phyloP scores from a whole-genome alignment of 2,888 invertebrate species.

The Epirrhoe tristata region DNA sequence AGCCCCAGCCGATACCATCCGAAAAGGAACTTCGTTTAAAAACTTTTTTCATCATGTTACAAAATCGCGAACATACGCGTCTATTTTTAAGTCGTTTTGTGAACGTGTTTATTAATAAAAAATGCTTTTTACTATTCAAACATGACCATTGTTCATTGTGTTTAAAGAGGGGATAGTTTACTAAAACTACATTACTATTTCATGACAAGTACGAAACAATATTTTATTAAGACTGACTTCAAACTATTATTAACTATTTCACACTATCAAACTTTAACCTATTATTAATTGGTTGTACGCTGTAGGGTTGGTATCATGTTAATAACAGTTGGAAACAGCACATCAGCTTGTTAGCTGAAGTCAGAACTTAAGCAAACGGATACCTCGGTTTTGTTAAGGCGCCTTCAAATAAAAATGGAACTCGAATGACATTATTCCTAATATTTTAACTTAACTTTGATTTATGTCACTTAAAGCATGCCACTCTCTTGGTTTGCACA shows the following conservation, averaged over 20 bases:
- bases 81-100: too few species aligned
- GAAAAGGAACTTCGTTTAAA: too few species aligned
- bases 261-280: conserved; percentile 14
- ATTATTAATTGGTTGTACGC: conserved; percentile 29
- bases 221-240: neutral
- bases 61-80: too few species aligned
- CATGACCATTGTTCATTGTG: too few species aligned
- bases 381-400: conserved; percentile 29
- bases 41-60: too few species aligned
- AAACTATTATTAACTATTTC: conserved; percentile 17
- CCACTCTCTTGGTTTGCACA: too few species aligned
- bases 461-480: too few species aligned
- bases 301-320: conserved; percentile 29
- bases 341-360: conserved; percentile 61
- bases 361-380: conserved; percentile 38
- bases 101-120: too few species aligned
- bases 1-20: too few species aligned
- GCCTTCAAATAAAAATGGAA: conserved; percentile 8
- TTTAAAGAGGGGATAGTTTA: too few species aligned
- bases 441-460: too few species aligned
- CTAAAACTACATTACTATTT: neutral
- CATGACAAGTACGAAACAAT: neutral
- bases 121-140: neutral
- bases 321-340: conserved; percentile 61
- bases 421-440: too few species aligned